phyloP scores from a whole-genome alignment of 2,113 vertebrate species.

The Toxotes chatareus region DNA sequence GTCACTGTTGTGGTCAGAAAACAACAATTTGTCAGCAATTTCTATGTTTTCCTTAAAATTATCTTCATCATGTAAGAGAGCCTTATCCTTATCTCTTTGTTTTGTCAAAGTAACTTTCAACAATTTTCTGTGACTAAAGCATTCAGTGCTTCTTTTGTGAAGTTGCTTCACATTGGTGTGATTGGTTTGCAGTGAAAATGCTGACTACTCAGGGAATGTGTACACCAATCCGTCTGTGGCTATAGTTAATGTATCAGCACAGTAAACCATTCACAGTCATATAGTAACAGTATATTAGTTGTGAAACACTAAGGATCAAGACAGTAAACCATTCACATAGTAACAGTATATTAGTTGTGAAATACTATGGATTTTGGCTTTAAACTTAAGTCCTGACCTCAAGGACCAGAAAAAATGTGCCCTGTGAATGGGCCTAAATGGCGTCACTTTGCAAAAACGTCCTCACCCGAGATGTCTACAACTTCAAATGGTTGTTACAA shows the following conservation, averaged over 20 bases:
- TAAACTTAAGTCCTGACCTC: neutral
- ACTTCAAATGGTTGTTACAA: neutral
- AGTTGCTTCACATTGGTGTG: neutral
- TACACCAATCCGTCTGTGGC: neutral
- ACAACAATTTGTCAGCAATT: neutral
- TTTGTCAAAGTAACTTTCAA: neutral
- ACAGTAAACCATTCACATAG: neutral
- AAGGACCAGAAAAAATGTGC: slow-evolving; percentile 3
- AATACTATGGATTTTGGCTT: neutral
- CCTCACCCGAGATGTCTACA: slow-evolving; percentile 3
- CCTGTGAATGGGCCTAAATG: slow-evolving; percentile 21
- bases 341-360: neutral
- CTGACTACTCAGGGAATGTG: neutral
- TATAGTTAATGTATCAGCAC: neutral
- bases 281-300: neutral
- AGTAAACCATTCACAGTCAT: neutral
- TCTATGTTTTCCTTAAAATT: neutral
- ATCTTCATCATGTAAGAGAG: too few species aligned
- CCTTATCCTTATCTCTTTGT: neutral
- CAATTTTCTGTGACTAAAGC: neutral
- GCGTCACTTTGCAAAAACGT: slow-evolving; percentile 16
- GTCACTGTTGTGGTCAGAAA: neutral
- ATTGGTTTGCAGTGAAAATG: neutral
- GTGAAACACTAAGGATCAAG: neutral
- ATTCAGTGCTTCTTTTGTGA: neutral